Conservation (phyloP, 2,797 vertebrate genomes). For the Notoglanidium macrostoma region DNA sequence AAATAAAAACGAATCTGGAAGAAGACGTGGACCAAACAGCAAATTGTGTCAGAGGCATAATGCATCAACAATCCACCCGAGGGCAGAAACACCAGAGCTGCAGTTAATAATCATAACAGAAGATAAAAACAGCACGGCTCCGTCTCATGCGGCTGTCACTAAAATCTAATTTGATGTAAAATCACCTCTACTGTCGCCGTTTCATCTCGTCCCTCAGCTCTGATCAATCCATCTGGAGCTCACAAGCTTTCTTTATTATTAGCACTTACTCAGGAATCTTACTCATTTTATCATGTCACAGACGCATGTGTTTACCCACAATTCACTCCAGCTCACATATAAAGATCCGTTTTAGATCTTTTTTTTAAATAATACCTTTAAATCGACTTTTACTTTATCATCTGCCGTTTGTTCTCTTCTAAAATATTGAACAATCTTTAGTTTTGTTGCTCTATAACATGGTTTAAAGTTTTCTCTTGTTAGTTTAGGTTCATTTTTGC, state of each 20-base stretch:
- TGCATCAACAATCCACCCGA: slow-evolving; percentile 58
- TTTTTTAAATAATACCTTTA: background rate
- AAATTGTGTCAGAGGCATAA: slow-evolving; percentile 46
- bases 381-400: background rate
- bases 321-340: background rate
- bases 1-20: slow-evolving; percentile 62
- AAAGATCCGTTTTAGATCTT: background rate
- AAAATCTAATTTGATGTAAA: slow-evolving; percentile 54
- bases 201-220: slow-evolving; percentile 13
- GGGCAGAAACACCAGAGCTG: slow-evolving; percentile 17
- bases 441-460: background rate
- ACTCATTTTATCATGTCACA: background rate
- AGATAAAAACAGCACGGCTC: slow-evolving; percentile 33
- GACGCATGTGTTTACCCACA: background rate
- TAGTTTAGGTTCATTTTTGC: background rate
- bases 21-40: slow-evolving; percentile 52
- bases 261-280: background rate
- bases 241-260: background rate
- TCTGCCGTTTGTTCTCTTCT: background rate
- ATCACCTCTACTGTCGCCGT: slow-evolving; percentile 38
- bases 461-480: background rate
- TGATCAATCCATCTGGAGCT: slow-evolving; percentile 35
- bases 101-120: slow-evolving; percentile 56
- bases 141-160: slow-evolving; percentile 38
- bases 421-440: background rate